Conservation (phyloP, 2,888 invertebrate species). For the Arge pagana region DNA sequence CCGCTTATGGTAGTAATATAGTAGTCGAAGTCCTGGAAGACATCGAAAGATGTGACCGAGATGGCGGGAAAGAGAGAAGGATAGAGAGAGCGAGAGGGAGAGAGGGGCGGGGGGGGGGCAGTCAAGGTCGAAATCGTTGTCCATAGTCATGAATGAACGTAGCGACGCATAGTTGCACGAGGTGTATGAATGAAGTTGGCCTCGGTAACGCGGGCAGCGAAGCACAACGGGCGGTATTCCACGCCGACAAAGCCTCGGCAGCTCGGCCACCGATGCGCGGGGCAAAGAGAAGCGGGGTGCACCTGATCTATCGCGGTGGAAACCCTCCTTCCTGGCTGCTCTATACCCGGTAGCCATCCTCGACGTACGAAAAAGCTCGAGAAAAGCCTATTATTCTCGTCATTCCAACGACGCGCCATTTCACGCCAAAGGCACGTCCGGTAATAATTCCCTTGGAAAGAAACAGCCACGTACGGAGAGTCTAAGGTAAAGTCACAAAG, state of each 20-base stretch:
- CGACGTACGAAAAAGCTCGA: no score
- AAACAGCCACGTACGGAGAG: slow-evolving; percentile 1
- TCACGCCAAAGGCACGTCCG: slow-evolving; percentile 20
- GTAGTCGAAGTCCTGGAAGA: no score
- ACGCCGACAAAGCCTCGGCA: slow-evolving; percentile 14
- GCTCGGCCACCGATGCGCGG: slow-evolving; percentile 1
- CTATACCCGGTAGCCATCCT: no score
- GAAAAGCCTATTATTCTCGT: slow-evolving; percentile 3
- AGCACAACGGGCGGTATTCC: slow-evolving; percentile 3
- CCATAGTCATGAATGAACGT: slow-evolving; percentile 16
- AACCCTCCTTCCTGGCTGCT: no score
- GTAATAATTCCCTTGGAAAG: slow-evolving; percentile 3
- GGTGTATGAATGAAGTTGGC: slow-evolving; percentile 10
- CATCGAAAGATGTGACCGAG: no score
- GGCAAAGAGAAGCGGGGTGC: slow-evolving; percentile 7
- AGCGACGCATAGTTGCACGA: slow-evolving; percentile 8
- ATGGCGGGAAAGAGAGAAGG: neutral
- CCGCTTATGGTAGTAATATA: no score
- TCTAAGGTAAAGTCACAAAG: no score
- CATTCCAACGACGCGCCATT: slow-evolving; percentile 10
- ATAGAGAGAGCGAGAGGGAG: neutral
- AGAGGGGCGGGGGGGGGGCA: no score
- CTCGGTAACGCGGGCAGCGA: no score
- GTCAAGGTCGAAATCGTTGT: no score
- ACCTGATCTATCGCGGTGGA: slow-evolving; percentile 13